Conservation (phyloP, 2,113 vertebrate species). For the Pseudopipra pipra region DNA sequence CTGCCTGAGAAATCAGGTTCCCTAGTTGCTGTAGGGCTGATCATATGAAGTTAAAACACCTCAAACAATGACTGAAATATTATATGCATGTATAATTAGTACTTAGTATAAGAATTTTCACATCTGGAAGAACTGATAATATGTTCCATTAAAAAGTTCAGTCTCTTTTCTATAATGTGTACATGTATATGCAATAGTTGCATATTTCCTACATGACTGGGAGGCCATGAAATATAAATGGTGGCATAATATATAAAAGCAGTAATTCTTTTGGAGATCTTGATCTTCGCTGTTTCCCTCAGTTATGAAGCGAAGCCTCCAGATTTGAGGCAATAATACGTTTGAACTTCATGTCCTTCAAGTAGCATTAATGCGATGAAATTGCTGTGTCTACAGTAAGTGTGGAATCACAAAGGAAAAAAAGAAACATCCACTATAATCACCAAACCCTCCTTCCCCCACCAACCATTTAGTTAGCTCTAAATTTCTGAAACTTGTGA, state of each 20-base stretch:
- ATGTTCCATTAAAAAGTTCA: background rate
- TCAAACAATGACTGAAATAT: background rate
- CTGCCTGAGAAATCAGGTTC: background rate
- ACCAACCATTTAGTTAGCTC: background rate
- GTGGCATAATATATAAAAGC: background rate
- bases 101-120: background rate
- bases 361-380: background rate
- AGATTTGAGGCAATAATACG: background rate
- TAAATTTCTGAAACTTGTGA: background rate
- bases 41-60: background rate
- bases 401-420: background rate
- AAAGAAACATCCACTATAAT: background rate
- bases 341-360: background rate
- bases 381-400: background rate
- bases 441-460: background rate
- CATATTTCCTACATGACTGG: background rate
- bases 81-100: background rate
- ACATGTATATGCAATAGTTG: background rate
- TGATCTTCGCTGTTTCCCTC: background rate
- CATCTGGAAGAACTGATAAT: background rate
- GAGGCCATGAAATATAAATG: background rate
- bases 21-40: background rate
- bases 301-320: background rate
- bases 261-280: background rate
- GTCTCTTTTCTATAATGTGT: background rate